Evolutionary conservation across 1,140 invertebrate species (phyloP), one percentile per base, ranked within the genome.

Genomic region (Drosophila ficusphila): DNA sequence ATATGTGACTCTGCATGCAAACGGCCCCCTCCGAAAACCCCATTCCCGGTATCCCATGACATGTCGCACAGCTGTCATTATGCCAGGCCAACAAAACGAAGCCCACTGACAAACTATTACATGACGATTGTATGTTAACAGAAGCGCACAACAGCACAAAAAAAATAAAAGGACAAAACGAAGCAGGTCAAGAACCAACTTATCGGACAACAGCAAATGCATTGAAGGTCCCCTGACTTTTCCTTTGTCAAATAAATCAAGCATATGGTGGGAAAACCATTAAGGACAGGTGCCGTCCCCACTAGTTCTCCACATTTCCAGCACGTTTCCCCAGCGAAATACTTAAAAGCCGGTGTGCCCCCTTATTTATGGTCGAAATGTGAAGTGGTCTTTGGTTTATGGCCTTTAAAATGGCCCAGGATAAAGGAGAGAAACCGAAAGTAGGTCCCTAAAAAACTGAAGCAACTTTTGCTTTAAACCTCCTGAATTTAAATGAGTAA

Each of bases 21-120:
- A 21, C 14, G 16, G 12, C 42, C 34, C 25, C 41, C 41, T 11
- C 4, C n/a, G 27, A 9, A 29, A 29, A 9, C 16, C 31, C 33
- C 21, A n/a, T 41, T 48, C 38, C 18, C 21, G 58, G 62, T 67
- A 68, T 74, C 31, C 60, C 56, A 77, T 78, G 74, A 67, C 74
- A 75, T 82, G 79, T 68, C 70, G 69, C 54, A 78, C 73, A 82
- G 74, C 74, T 82, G 78, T 77, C 79, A 76, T 82, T 82, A 82
- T 77, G 70, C 74, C 70, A 53, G 48, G 47, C 34, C 39, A 61
- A 53, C 73, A 79, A n/a, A n/a, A 64, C 47, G 49, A 49, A 69
- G 36, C 41, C 56, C 44, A 64, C 38, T 67, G 72, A 81, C 52
- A 62, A 70, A 79, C 69, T 79, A 74, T 79, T 79, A 79, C 71